Evolutionary conservation across 2,888 invertebrate species (phyloP), one percentile per base, ranked within the genome.

Genomic region (Drosophila koepferae): DNA sequence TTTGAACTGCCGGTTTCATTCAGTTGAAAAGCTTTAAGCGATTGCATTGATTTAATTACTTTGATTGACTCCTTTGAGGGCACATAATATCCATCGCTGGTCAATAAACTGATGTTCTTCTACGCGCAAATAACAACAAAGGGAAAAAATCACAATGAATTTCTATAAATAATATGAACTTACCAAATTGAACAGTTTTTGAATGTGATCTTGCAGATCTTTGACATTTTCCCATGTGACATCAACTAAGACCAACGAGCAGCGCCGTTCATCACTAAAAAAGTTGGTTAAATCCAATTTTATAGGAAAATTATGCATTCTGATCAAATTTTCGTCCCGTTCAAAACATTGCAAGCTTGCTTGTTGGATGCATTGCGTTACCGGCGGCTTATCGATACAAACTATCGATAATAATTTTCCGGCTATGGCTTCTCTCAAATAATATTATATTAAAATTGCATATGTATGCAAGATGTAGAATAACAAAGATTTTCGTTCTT

Each of bases 261-360:
- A 68, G 5, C 63, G 69, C 0, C 91, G 86, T 10, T 77, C 79
- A 49, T 90, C 90, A 9, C 23, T 68, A 43, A 82, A 90, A 20
- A 85, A 91, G 8, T 81, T 59, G 0, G 86, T 81, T 36, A 90
- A 43, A 54, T 91, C 89, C 34, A 90, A 49, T 53, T 75, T 86
- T 16, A 90, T 68, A 1, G 81, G 46, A 12, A 72, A 72, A 53
- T 54, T 54, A 1, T 60, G 51, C 78, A 86, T 78, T 2, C 6
- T 61, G 38, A 8, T 58, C 18, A 10, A 16, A 10, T 20, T 48
- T 12, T 34, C 7, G 8, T 41, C 2, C 36, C 40, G 16, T 36
- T 44, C 20, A 43, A 49, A 49, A 34, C 23, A 40, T 10, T 31
- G n/a, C 20, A 20, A 20, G 10, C 14, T 20, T 34, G 9, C 6